Percentiles rank a stretch among this genome's conserved stretches.
Evolutionary conservation across 1,140 invertebrate genomes (phyloP).

Genomic region (Drosophila nigrodunni): DNA sequence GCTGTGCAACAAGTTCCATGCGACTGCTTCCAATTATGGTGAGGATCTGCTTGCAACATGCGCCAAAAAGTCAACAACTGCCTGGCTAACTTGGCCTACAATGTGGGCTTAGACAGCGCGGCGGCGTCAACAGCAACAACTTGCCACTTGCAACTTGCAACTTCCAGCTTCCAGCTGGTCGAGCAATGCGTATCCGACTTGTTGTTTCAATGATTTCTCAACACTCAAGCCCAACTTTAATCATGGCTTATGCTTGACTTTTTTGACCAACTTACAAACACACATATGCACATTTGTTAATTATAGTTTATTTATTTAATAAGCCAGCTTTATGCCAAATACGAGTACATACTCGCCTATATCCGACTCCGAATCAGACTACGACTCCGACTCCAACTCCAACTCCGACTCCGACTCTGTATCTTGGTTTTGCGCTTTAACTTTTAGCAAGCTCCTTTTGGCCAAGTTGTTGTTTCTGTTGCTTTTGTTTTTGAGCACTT

Average conservation of each 20-base stretch:
- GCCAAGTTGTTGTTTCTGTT: slow-evolving; percentile 14
- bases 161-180: background rate
- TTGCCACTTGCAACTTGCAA: background rate
- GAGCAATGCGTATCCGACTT: slow-evolving; percentile 24
- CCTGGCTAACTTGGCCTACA: slow-evolving; percentile 59
- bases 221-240: slow-evolving; percentile 38
- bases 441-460: slow-evolving; percentile 66
- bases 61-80: slow-evolving; percentile 74
- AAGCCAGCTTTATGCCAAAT: slow-evolving; percentile 54
- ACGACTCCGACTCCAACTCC: background rate
- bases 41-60: slow-evolving; percentile 77
- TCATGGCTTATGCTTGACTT: slow-evolving; percentile 20
- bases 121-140: slow-evolving; percentile 59
- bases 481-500: slow-evolving; percentile 50
- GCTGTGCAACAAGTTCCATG: slow-evolving; percentile 71
- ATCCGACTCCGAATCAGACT: background rate
- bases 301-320: slow-evolving; percentile 77
- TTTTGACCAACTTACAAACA: slow-evolving; percentile 34
- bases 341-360: slow-evolving; percentile 7
- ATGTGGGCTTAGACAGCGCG: slow-evolving; percentile 63
- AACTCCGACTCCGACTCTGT: background rate
- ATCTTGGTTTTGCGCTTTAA: slow-evolving; percentile 59
- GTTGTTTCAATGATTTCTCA: slow-evolving; percentile 5
- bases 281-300: slow-evolving; percentile 48
- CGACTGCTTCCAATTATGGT: slow-evolving; percentile 79